These are phyloP conservation scores for Exaiptasia diaphana DNA, from an alignment of 64 coral and sea anemone species.

Conservation along the genomic window DNA sequence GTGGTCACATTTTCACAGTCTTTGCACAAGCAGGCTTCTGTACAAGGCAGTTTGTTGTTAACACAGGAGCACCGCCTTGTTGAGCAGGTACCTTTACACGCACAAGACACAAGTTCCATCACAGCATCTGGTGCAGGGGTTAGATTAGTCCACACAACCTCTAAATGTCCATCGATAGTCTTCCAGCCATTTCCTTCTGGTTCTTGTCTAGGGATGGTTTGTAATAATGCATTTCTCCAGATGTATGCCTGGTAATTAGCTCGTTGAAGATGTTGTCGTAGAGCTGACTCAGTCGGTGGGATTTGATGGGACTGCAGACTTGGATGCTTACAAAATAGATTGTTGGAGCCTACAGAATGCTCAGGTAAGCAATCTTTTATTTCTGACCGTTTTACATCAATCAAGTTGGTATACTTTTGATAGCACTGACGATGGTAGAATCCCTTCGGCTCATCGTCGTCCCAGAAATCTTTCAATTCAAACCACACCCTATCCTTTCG, in stretches of 20 bases:
- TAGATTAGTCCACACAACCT: not conserved
- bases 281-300: too few species aligned
- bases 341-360: too few species aligned
- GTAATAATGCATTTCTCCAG: too few species aligned
- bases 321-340: too few species aligned
- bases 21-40: not conserved
- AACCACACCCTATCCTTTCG: not conserved
- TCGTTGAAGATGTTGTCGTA: too few species aligned
- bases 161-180: too few species aligned
- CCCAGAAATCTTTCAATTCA: slow-evolving; percentile 10
- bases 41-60: not conserved
- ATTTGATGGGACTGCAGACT: too few species aligned
- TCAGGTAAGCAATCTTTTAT: too few species aligned
- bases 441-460: not conserved
- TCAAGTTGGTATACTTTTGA: slow-evolving; percentile 11
- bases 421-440: slow-evolving; percentile 22
- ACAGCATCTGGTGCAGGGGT: not conserved
- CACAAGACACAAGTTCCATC: not conserved
- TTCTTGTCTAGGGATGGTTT: too few species aligned
- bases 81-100: not conserved
- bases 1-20: not conserved
- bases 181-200: too few species aligned
- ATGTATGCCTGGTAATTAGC: too few species aligned
- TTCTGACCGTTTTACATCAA: too few species aligned
- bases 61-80: not conserved